Evolutionary conservation across 2,113 vertebrate species (phyloP).

Genomic region (Coryphaenoides rupestris): DNA sequence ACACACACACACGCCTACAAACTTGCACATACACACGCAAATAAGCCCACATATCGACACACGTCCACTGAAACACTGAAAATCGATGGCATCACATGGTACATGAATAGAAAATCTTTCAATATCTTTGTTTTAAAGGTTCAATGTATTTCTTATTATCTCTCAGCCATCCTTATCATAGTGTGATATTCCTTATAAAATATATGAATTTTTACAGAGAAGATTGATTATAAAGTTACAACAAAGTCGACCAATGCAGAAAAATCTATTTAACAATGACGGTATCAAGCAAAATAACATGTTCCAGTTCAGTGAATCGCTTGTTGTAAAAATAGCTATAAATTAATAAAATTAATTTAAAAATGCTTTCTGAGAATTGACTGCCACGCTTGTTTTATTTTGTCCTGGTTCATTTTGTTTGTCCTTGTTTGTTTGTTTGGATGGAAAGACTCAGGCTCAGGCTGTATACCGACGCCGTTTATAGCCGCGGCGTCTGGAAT

Average conservation of each 20-base stretch:
- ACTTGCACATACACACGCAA: slow-evolving; percentile 29
- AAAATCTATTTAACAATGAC: slow-evolving; percentile 76
- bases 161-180: slow-evolving; percentile 75
- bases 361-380: slow-evolving; percentile 67
- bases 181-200: slow-evolving; percentile 76
- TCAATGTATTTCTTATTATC: slow-evolving; percentile 75
- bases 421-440: too few relatives aligned
- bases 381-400: slow-evolving; percentile 30
- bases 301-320: slow-evolving; percentile 82
- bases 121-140: slow-evolving; percentile 68
- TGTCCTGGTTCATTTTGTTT: neutral
- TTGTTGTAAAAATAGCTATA: slow-evolving; percentile 84
- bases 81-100: slow-evolving; percentile 38
- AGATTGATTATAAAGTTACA: slow-evolving; percentile 70
- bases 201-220: slow-evolving; percentile 77
- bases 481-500: too few relatives aligned
- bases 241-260: slow-evolving; percentile 71
- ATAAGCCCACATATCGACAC: slow-evolving; percentile 45
- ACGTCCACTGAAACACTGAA: slow-evolving; percentile 50
- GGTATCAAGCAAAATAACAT: slow-evolving; percentile 75
- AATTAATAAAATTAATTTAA: slow-evolving; percentile 78
- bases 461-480: too few relatives aligned
- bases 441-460: neutral
- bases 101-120: slow-evolving; percentile 69
- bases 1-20: slow-evolving; percentile 22